These are phyloP conservation scores for Watsonalla cultraria DNA, from an alignment of 2,888 invertebrate species.

Conservation along the genomic window DNA sequence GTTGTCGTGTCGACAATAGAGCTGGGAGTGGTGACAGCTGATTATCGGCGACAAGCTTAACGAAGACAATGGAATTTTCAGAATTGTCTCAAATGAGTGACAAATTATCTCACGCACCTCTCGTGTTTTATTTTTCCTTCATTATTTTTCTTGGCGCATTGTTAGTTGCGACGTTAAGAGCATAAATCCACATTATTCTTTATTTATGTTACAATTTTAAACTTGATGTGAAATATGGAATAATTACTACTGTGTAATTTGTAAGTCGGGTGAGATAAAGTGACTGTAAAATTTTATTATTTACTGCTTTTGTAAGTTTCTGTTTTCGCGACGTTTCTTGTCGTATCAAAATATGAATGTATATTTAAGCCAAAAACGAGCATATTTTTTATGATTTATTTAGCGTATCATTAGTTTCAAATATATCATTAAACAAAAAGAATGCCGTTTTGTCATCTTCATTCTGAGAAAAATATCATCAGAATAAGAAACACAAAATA, in stretches of 20 bases:
- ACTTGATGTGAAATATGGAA: conserved; percentile 53
- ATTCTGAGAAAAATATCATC: conserved; percentile 19
- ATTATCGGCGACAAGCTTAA: conserved; percentile 49
- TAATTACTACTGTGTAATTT: conserved; percentile 57
- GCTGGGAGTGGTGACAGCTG: conserved; percentile 58
- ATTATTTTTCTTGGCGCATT: conserved; percentile 47
- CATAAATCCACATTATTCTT: conserved; percentile 31
- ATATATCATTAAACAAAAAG: conserved; percentile 10
- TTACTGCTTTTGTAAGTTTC: conserved; percentile 56
- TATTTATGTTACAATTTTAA: conserved; percentile 47
- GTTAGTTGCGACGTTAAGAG: conserved; percentile 27
- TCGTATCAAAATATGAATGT: conserved; percentile 22
- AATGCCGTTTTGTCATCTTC: conserved; percentile 9
- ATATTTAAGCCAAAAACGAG: conserved; percentile 5
- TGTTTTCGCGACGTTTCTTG: conserved; percentile 12
- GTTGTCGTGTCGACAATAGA: conserved; percentile 61
- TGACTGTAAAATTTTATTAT: conserved; percentile 55
- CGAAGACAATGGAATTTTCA: conserved; percentile 53
- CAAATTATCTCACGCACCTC: conserved; percentile 49
- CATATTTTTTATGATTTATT: neutral
- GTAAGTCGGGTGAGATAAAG: conserved; percentile 46
- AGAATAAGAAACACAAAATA: conserved; percentile 13
- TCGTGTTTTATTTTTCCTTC: conserved; percentile 13
- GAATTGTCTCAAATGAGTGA: conserved; percentile 54
- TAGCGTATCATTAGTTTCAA: neutral